Conservation (phyloP, 2,113 vertebrate species). For the Blennius ocellaris region DNA sequence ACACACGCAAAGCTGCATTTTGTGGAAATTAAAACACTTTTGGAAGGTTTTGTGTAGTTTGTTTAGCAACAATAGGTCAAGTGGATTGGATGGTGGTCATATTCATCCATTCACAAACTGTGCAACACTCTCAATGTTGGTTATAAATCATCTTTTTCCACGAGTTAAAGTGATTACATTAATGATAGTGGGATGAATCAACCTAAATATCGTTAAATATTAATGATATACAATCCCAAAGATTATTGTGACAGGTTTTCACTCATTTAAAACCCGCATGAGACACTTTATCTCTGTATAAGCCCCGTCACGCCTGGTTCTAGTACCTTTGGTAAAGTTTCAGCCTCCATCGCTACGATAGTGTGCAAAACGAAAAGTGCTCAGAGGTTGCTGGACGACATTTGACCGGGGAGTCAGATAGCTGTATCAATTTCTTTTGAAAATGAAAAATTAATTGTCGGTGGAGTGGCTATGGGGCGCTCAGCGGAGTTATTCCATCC, state of each 20-base stretch:
- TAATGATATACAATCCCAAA: background rate
- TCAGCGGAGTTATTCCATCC: background rate
- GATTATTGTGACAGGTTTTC: slow-evolving; percentile 1
- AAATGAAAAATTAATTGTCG: slow-evolving; percentile 1
- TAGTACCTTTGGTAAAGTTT: background rate
- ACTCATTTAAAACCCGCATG: background rate
- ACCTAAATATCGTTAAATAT: background rate
- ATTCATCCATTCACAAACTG: too few species aligned
- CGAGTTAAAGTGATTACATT: too few species aligned
- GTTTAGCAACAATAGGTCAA: too few species aligned
- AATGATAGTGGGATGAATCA: too few species aligned
- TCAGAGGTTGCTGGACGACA: background rate
- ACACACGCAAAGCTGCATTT: too few species aligned
- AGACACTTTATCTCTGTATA: background rate
- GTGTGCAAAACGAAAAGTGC: background rate
- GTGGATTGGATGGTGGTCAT: too few species aligned
- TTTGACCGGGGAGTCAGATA: background rate
- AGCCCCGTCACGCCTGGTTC: slow-evolving; percentile 1
- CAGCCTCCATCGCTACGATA: background rate
- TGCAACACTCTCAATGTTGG: too few species aligned
- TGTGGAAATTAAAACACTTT: too few species aligned
- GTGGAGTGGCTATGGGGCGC: background rate
- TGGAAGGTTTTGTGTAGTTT: too few species aligned
- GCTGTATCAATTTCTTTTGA: slow-evolving; percentile 3
- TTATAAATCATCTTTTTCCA: too few species aligned